Base-by-base conservation (phyloP, 2,888 invertebrate genomes). In the Drosophila vallismaia region DNA sequence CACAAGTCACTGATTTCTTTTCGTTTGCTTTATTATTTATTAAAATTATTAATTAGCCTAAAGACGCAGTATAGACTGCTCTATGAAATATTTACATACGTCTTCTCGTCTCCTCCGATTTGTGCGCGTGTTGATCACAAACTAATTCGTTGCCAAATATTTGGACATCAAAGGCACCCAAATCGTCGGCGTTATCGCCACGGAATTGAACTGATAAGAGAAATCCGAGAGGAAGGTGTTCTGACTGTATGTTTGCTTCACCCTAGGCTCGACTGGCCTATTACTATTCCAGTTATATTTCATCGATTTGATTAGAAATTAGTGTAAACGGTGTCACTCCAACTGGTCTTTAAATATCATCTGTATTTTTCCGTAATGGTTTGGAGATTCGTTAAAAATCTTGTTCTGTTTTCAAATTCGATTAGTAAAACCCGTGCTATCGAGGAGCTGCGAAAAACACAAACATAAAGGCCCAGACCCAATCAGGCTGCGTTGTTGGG, bases 141-240 rank as follows among this genome's bases (percentile, higher is more conserved):
- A 85, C 80, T 82, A 62, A 82, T 64, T 36, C 36, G 36, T 36
- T 68, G 56, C 45, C 64, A 75, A 81, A 72, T 68, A 63, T 60
- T 70, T 72, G 40, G 38, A 59, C 52, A 50, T 29, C 24, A 45
- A 29, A 36, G 55, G 24, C 38, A 40, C 69, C 40, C 49, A 49
- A 42, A 46, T 42, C 29, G 63, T 12, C 26, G 46, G 45, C 38
- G 50, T 70, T 70, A 70, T 70, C 69, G 71, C 71, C 49, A 8
- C 56, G 56, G 57, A 62, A 68, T 73, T 48, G 26, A 36, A 33
- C 33, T 79, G 80, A 80, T 80, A 80, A 85, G 77, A 12, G 19
- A 12, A 48, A 42, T 26, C 31, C 49, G 50, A 55, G 60, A 51
- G 54, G 70, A 71, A 58, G 50, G 49, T 51, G 54, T 55, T 31